phyloP scores from a whole-genome alignment of 2,888 invertebrate genomes.

The Dolichomitus sp. region DNA sequence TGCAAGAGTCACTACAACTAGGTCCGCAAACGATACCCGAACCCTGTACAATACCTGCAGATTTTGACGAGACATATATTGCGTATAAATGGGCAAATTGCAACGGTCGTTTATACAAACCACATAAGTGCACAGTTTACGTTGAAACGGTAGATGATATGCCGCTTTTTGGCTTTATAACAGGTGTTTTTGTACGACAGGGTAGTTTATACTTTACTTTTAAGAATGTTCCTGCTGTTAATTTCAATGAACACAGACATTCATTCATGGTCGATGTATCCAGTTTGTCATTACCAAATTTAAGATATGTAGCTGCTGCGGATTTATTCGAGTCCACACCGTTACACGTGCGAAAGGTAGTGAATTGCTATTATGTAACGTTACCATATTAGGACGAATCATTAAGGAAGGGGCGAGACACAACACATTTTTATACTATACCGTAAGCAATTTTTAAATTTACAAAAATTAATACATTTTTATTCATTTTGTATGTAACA shows the following conservation, averaged over 20 bases:
- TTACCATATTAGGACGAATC: no score
- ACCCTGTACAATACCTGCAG: not conserved
- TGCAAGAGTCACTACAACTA: not conserved
- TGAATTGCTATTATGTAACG: no score
- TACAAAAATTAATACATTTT: no score
- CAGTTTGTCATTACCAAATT: not conserved
- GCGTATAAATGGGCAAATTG: constrained; percentile 19
- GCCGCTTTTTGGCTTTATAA: constrained; percentile 6
- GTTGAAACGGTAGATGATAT: constrained; percentile 12
- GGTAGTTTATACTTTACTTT: constrained; percentile 14
- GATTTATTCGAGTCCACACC: constrained; percentile 28
- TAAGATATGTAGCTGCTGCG: not conserved
- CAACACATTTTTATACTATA: no score
- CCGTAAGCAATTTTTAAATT: no score
- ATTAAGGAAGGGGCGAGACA: no score
- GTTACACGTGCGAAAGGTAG: no score
- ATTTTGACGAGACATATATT: constrained; percentile 16
- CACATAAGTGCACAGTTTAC: constrained; percentile 8
- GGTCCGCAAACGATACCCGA: not conserved
- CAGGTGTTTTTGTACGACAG: not conserved
- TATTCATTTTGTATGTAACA: no score
- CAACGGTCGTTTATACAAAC: constrained; percentile 20
- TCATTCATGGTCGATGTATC: constrained; percentile 20
- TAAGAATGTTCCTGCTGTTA: constrained; percentile 7
- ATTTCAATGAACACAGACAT: not conserved